These are phyloP conservation scores for Temnothorax unifasciatus DNA, from an alignment of 2,888 invertebrate species.

Conservation along the genomic window DNA sequence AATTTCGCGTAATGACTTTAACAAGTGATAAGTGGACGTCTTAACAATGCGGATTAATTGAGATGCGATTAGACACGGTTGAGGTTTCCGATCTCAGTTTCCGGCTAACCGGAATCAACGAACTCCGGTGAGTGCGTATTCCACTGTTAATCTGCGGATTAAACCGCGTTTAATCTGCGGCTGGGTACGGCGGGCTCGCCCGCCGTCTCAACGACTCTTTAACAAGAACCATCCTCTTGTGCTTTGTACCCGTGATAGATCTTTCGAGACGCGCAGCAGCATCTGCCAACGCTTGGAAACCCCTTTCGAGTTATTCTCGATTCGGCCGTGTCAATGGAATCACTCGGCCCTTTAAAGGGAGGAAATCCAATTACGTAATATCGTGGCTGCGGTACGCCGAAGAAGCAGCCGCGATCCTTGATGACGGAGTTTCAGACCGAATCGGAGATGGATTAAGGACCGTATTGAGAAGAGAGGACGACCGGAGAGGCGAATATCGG, in stretches of 20 bases:
- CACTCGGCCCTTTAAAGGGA: slow-evolving; percentile 77
- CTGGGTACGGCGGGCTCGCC: slow-evolving; percentile 60
- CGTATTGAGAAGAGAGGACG: slow-evolving; percentile 3
- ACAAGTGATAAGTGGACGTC: neutral
- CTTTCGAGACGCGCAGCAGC: slow-evolving; percentile 66
- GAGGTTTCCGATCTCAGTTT: slow-evolving; percentile 53
- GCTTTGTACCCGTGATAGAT: slow-evolving; percentile 66
- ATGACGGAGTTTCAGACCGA: slow-evolving; percentile 61
- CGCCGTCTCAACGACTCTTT: slow-evolving; percentile 60
- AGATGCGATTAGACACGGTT: slow-evolving; percentile 39
- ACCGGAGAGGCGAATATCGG: slow-evolving; percentile 29
- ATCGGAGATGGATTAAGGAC: slow-evolving; percentile 11
- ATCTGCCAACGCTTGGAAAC: slow-evolving; percentile 76
- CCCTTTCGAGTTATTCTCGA: slow-evolving; percentile 76
- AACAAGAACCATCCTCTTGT: slow-evolving; percentile 72
- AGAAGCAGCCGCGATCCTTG: slow-evolving; percentile 73
- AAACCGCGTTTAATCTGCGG: slow-evolving; percentile 72
- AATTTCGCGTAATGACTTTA: slow-evolving; percentile 7
- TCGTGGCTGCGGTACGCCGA: slow-evolving; percentile 78
- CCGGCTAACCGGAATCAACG: slow-evolving; percentile 55
- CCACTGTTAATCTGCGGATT: slow-evolving; percentile 73
- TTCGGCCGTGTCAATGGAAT: slow-evolving; percentile 79
- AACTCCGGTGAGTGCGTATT: slow-evolving; percentile 65
- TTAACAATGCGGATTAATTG: slow-evolving; percentile 27
- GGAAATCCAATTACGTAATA: slow-evolving; percentile 83